Conservation (phyloP, 2,113 vertebrate genomes). For the Sphaerodactylus townsendi region DNA sequence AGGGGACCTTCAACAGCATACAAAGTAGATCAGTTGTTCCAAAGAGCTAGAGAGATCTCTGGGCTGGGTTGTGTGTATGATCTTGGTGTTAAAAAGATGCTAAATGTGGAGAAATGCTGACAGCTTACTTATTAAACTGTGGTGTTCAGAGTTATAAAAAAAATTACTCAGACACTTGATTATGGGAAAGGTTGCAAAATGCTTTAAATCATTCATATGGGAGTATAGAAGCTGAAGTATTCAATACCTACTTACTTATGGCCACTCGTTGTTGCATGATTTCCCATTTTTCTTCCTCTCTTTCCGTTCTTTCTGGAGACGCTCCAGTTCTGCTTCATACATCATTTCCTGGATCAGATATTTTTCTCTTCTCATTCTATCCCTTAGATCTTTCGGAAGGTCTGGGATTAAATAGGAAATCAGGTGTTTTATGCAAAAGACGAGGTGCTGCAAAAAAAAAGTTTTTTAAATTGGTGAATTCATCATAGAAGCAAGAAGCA, state of each 20-base stretch:
- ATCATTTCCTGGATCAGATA: constrained; percentile 99
- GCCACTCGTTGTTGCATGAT: constrained; percentile 90
- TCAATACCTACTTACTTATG: constrained; percentile 70
- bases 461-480: constrained; percentile 37
- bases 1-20: neutral
- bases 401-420: constrained; percentile 98
- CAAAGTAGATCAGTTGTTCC: neutral
- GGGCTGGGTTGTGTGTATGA: neutral
- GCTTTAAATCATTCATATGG: constrained; percentile 4
- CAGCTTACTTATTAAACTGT: neutral
- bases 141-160: neutral
- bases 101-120: neutral
- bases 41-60: neutral
- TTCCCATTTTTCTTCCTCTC: constrained; percentile 86
- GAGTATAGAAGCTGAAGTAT: constrained; percentile 10
- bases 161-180: neutral
- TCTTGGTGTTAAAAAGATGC: neutral
- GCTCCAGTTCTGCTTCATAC: constrained; percentile 93
- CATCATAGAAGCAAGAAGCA: neutral
- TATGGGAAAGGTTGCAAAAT: neutral
- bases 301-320: constrained; percentile 89
- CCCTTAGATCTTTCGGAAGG: constrained; percentile 93
- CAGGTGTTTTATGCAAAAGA: constrained; percentile 95
- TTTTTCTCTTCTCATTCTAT: constrained; percentile 95
- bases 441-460: constrained; percentile 86